Evolutionary conservation across 2,797 vertebrate genomes (phyloP), one percentile per base, ranked within the genome.

Genomic region (Aldrovandia affinis): DNA sequence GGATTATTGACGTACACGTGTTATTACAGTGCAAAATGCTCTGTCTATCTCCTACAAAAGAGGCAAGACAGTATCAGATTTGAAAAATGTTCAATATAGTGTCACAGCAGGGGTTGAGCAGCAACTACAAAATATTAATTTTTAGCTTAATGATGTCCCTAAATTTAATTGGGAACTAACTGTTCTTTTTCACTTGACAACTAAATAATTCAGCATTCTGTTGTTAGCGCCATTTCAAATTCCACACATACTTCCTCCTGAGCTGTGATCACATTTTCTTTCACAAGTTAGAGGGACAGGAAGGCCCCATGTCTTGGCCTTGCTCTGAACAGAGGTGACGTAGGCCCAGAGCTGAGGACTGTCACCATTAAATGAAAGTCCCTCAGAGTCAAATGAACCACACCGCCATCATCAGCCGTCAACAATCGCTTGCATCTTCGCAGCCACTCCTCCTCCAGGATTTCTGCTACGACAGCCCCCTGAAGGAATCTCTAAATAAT

Each of bases 401-500:
- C 8, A 6, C 59, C 36, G 47, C 2, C 10, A 12, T 57, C 47
- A 52, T 12, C 39, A 50, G 33, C 33, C 61, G 28, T 54, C 14
- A 50, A 39, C 18, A 28, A 10, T 9, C 22, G 30, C 47, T 25
- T 30, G 36, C 63, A 20, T 55, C 61, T 73, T 9, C 33, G 83
- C 59, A 70, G 59, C 36, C 54, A n/a, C n/a, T n/a, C 22, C 50
- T 70, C 63, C 83, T 36, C 42, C 14, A 33, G 14, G 63, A 84
- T n/a, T 77, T 28, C 42, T n/a, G 28, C 42, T 10, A 39, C 28
- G 50, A 39, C 28, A 65, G 68, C 28, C 50, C 50, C 63, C 78
- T 57, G 9, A 82, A 73, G 33, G 63, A 54, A 30, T 33, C 22
- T 70, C 63, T 30, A 30, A 80, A 81, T 84, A 44, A 81, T 77